Conservation (phyloP, 2,797 vertebrate species). For the Pampus argenteus region DNA sequence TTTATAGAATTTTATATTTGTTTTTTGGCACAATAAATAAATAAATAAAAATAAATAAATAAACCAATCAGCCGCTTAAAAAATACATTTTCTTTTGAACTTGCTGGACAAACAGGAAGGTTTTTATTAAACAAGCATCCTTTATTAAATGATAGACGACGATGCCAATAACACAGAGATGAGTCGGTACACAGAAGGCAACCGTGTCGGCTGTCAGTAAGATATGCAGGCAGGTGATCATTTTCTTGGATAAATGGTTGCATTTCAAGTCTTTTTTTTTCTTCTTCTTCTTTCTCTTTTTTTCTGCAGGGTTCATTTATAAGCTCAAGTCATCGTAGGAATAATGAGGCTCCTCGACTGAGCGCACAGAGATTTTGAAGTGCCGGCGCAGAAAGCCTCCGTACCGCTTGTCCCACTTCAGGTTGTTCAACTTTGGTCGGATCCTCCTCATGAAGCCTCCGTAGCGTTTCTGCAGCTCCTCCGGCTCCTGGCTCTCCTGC, state of each 20-base stretch:
- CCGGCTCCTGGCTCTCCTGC: slow-evolving; percentile 66
- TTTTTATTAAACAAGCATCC: slow-evolving; percentile 82
- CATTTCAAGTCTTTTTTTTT: no score
- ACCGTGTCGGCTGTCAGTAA: slow-evolving; percentile 25
- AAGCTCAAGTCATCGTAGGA: slow-evolving; percentile 83
- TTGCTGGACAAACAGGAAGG: slow-evolving; percentile 42
- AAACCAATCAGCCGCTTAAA: slow-evolving; percentile 17
- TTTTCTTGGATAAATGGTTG: slow-evolving; percentile 33
- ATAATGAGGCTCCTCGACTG: slow-evolving; percentile 88
- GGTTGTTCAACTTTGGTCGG: slow-evolving; percentile 94
- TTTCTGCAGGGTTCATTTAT: slow-evolving; percentile 66
- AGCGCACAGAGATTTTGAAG: slow-evolving; percentile 92
- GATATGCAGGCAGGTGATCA: slow-evolving; percentile 49
- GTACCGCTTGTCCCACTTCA: slow-evolving; percentile 97
- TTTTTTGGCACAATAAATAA: no score
- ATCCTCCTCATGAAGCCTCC: slow-evolving; percentile 96
- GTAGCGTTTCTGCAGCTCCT: slow-evolving; percentile 94
- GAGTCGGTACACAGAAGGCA: slow-evolving; percentile 55
- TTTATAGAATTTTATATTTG: no score
- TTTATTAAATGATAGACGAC: slow-evolving; percentile 71
- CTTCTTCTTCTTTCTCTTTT: no score
- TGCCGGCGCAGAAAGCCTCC: slow-evolving; percentile 94
- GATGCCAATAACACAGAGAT: slow-evolving; percentile 61
- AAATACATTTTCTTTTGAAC: slow-evolving; percentile 37
- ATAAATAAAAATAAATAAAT: no score